Evolutionary conservation across 2,797 vertebrate species (phyloP), one percentile per base, ranked within the genome.

Genomic region (Sardinella longiceps): DNA sequence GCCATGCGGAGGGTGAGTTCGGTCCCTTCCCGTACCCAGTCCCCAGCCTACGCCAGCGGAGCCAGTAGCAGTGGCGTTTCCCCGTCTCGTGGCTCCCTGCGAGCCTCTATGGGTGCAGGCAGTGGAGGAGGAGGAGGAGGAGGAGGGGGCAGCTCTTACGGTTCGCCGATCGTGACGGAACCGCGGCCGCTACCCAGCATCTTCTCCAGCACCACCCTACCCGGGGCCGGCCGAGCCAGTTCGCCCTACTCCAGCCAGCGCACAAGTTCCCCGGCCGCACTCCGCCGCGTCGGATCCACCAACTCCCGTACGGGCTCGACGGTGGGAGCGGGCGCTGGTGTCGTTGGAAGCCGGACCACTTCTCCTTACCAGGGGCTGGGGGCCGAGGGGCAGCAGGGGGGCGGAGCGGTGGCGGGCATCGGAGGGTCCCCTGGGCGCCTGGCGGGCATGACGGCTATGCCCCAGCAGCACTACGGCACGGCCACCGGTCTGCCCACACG

Each of bases 1-100:
- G 97, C 95, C 81, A 98, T 99, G 96, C 93, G 97, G 80, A 96
- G 98, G 85, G 97, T 98, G 85, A 97, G 97, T 85, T 99, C 98
- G 10, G 97, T 99, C 91, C 97, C 98, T 60, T 97, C 97, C 89
- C 94, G 98, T 93, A 96, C 97, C 4, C 98, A 98, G 94, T 97
- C 97, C 56, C 98, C 98, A 80, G 97, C 97, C 84, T 98, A 98
- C 82, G 89, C 96, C 93, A 95, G 95, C 48, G 95, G 96, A 48
- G 84, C 97, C 84, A 11, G 66, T 14, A 74, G 30, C 66, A 95
- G 95, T 45, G 95, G 96, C 51, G 83, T 97, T 84, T 98, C 97
- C 81, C 97, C 97, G 0, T 97, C 97, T 0, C 95, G 97, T 82
- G 97, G 97, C 23, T 98, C 97, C 0, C 94, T 98, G 91, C 96